These are phyloP conservation scores for Actinemys pallida DNA, from an alignment of 2,113 vertebrate genomes.

Conservation along the genomic window DNA sequence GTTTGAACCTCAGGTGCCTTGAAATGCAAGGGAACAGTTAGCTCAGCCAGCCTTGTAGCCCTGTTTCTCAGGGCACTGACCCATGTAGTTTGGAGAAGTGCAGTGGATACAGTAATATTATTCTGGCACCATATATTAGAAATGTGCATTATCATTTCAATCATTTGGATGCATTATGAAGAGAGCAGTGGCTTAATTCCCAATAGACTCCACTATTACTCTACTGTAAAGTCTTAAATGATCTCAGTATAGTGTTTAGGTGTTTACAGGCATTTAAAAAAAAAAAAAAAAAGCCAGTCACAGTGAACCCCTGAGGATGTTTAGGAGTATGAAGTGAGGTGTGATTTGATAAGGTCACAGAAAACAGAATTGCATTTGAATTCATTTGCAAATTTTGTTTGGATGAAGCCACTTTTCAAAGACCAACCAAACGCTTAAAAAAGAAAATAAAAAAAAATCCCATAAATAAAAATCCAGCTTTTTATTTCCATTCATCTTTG, in stretches of 20 bases:
- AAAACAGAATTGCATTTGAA: background rate
- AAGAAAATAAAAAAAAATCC: accelerated
- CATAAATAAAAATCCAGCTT: background rate
- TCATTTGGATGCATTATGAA: background rate
- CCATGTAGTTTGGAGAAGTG: background rate
- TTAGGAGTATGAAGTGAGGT: background rate
- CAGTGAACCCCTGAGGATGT: background rate
- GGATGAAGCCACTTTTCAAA: background rate
- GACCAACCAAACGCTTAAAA: background rate
- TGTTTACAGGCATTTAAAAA: background rate
- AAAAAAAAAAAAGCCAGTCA: background rate
- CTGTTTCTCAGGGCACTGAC: background rate
- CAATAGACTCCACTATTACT: background rate
- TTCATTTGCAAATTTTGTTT: background rate
- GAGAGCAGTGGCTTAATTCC: background rate
- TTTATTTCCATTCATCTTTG: background rate
- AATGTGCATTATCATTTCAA: background rate
- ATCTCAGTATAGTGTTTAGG: background rate
- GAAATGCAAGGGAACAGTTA: background rate
- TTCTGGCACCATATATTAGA: background rate
- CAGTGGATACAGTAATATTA: background rate
- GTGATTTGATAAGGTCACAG: background rate
- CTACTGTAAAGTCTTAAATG: background rate
- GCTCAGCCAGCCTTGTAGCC: background rate
- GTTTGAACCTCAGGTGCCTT: background rate